These are phyloP conservation scores for Monochamus alternatus DNA, from an alignment of 2,888 invertebrate species.

Conservation along the genomic window DNA sequence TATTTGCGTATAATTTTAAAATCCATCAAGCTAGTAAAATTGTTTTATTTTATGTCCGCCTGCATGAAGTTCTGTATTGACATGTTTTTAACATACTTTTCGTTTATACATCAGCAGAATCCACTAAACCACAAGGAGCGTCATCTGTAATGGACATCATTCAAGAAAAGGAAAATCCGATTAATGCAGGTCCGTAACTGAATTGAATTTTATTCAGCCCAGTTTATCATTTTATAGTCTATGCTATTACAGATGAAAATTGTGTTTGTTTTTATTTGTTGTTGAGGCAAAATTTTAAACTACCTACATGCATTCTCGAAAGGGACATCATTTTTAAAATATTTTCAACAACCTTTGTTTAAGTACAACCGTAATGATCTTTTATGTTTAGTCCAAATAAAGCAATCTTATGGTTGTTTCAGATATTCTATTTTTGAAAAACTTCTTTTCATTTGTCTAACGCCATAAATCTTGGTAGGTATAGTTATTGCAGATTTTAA, in stretches of 20 bases:
- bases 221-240: slow-evolving; percentile 2
- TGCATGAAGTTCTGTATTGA: slow-evolving; percentile 22
- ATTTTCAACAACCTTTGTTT: too few species aligned
- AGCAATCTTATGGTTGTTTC: too few species aligned
- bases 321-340: too few species aligned
- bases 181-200: slow-evolving; percentile 51
- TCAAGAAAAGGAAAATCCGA: slow-evolving; percentile 50
- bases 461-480: too few species aligned
- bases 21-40: neutral
- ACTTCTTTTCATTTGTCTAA: too few species aligned
- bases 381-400: too few species aligned
- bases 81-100: slow-evolving; percentile 26
- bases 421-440: too few species aligned
- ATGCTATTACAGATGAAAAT: neutral
- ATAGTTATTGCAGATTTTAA: too few species aligned
- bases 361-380: too few species aligned
- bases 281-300: neutral
- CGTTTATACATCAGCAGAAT: slow-evolving; percentile 33
- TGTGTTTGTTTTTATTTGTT: neutral
- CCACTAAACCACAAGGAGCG: slow-evolving; percentile 17
- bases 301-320: too few species aligned
- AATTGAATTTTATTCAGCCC: slow-evolving; percentile 27
- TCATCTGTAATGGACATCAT: slow-evolving; percentile 49
- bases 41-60: slow-evolving; percentile 15
- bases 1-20: neutral